Conservation (phyloP, 1,140 invertebrate species). For the Cydia amplana region DNA sequence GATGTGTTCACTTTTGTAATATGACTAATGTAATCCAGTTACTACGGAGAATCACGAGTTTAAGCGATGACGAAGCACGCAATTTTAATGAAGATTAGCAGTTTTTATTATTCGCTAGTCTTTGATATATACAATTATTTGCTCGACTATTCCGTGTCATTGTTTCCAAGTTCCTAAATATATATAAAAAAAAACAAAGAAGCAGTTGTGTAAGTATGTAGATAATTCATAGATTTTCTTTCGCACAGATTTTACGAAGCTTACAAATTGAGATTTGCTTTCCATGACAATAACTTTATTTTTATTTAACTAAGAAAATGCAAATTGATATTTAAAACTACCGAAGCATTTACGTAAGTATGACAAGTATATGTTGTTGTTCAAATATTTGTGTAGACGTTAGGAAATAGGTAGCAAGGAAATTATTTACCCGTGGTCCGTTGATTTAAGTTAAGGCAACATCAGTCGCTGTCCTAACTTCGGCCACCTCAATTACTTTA, state of each 20-base stretch:
- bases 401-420: constrained; percentile 1
- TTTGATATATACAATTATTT: not conserved
- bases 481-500: too few relatives aligned
- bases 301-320: not conserved
- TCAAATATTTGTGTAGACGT: constrained; percentile 11
- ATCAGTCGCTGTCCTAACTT: too few relatives aligned
- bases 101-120: not conserved
- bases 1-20: too few relatives aligned
- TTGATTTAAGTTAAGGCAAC: not conserved
- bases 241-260: not conserved
- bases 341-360: not conserved
- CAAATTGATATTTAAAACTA: not conserved
- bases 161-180: constrained; percentile 21
- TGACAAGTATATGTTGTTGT: constrained; percentile 8
- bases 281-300: constrained; percentile 24
- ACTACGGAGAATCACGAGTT: too few relatives aligned
- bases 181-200: constrained; percentile 1
- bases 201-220: constrained; percentile 23
- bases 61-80: not conserved
- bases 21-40: too few relatives aligned
- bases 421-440: not conserved
- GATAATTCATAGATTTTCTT: constrained; percentile 16
- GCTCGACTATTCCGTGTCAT: not conserved
- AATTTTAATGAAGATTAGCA: not conserved
- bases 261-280: constrained; percentile 29